Percentiles rank a stretch among this genome's conserved stretches.
These are phyloP conservation scores for Sphyrna mokarran DNA, from an alignment of 2,113 vertebrate species.

Conservation along the genomic window DNA sequence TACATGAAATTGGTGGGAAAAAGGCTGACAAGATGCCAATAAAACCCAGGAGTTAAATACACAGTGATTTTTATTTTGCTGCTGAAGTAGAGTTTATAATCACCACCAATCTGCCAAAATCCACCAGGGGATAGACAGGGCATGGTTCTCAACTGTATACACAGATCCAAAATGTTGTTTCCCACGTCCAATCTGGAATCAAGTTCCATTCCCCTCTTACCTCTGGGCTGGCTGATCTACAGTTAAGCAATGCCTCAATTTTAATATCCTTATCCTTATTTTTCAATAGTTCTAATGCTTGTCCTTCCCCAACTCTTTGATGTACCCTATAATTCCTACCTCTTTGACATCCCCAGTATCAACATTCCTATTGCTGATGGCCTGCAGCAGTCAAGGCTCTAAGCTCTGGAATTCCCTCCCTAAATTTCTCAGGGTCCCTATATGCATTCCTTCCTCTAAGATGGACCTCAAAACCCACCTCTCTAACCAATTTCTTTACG, in stretches of 20 bases:
- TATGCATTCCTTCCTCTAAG: background rate
- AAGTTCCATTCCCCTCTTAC: background rate
- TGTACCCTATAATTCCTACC: background rate
- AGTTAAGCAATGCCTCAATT: background rate
- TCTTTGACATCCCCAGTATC: background rate
- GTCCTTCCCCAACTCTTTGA: background rate
- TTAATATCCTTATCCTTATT: too few relatives aligned
- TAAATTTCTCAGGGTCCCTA: background rate
- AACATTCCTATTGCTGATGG: background rate
- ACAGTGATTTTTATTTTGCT: background rate
- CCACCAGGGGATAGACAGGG: background rate
- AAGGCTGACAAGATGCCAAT: background rate
- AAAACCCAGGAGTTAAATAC: background rate
- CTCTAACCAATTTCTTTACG: background rate
- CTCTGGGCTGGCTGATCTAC: background rate
- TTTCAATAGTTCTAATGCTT: background rate
- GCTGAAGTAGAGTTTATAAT: background rate
- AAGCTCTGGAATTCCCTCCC: background rate
- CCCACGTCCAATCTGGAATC: background rate
- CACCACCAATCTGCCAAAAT: background rate
- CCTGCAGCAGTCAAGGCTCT: background rate
- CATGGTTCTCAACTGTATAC: background rate
- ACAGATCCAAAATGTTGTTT: background rate
- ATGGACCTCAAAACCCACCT: background rate
- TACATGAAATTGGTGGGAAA: background rate